phyloP scores from a whole-genome alignment of 1,140 invertebrate species.

The Idris sp. region DNA sequence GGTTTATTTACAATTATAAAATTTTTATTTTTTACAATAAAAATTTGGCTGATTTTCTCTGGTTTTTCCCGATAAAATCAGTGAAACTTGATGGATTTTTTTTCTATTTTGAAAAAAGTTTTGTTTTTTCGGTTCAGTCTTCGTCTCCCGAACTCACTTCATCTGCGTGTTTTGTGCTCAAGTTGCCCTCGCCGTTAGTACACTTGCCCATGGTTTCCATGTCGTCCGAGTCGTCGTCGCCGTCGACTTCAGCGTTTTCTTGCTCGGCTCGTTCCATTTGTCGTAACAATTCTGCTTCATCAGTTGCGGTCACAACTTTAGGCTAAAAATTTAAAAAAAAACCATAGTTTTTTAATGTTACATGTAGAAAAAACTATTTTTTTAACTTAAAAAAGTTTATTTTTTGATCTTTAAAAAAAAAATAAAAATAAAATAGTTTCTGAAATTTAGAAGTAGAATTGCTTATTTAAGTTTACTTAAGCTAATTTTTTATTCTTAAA shows the following conservation, averaged over 20 bases:
- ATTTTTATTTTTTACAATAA: no score
- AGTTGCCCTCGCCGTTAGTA: slow-evolving; percentile 16
- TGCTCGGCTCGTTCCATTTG: slow-evolving; percentile 96
- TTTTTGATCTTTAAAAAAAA: no score
- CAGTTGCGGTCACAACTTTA: slow-evolving; percentile 98
- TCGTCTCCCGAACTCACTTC: not conserved
- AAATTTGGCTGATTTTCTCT: no score
- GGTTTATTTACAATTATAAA: no score
- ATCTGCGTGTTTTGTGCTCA: slow-evolving; percentile 1
- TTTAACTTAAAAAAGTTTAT: no score
- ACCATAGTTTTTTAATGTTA: not conserved
- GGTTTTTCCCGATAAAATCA: no score
- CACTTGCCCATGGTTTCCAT: slow-evolving; percentile 81
- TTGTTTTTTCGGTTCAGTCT: slow-evolving; percentile 4
- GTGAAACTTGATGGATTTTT: no score
- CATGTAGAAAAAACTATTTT: no score
- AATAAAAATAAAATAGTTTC: slow-evolving; percentile 1
- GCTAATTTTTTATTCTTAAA: no score
- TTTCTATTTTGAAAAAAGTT: no score
- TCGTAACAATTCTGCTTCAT: slow-evolving; percentile 95
- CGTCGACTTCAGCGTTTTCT: slow-evolving; percentile 95
- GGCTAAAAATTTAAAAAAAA: slow-evolving; percentile 81
- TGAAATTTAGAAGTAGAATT: no score
- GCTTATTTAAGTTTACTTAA: no score
- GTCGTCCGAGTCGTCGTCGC: slow-evolving; percentile 92